phyloP scores from a whole-genome alignment of 2,113 vertebrate species.

The Oxygymnocypris stewartii region DNA sequence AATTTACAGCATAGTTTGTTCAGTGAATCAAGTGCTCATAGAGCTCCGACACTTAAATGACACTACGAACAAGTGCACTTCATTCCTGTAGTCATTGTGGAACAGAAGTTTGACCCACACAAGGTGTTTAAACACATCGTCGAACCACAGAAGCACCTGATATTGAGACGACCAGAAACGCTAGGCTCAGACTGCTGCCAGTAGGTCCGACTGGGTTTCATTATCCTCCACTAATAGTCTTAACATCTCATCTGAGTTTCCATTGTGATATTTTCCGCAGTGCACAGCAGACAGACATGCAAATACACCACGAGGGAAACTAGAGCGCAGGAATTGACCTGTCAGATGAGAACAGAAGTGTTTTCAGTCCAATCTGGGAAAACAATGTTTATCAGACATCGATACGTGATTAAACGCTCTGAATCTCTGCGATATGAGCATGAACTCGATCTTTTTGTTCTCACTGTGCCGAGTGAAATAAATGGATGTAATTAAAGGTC shows the following conservation, averaged over 20 bases:
- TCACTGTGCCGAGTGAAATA: slow-evolving; percentile 49
- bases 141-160: not conserved
- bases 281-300: not conserved
- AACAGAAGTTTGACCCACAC: not conserved
- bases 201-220: slow-evolving; percentile 42
- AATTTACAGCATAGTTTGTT: not conserved
- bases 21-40: not conserved
- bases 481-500: slow-evolving; percentile 57
- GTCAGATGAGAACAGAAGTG: slow-evolving; percentile 12
- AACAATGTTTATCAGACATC: not conserved
- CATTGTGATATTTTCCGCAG: not conserved
- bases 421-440: not conserved
- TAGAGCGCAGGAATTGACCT: slow-evolving; percentile 24
- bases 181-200: slow-evolving; percentile 22
- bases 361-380: not conserved
- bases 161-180: not conserved
- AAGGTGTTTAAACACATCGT: not conserved
- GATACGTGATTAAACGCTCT: not conserved
- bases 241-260: slow-evolving; percentile 48
- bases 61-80: not conserved
- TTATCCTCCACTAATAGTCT: slow-evolving; percentile 36
- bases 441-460: slow-evolving; percentile 47
- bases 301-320: slow-evolving; percentile 39
- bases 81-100: not conserved
- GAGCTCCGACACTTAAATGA: not conserved